Base-by-base conservation (phyloP, 2,797 vertebrate genomes). In the Tenualosa ilisha region DNA sequence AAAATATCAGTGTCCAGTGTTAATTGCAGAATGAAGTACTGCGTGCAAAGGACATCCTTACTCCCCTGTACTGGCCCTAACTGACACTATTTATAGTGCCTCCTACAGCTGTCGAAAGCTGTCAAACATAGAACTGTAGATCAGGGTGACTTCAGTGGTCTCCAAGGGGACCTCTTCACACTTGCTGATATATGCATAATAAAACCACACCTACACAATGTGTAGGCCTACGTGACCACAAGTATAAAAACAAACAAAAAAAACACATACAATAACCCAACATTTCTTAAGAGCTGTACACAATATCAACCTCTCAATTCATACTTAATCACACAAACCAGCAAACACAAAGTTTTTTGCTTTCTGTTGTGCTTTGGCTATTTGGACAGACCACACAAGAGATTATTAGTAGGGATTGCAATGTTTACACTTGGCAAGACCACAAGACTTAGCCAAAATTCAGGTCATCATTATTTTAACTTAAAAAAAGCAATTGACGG, bases 111-210 rank as follows among this genome's bases (percentile, higher is more conserved):
- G 94, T 94, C 93, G 7, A 87, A 83, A 90, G 88, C 92, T 90
- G 93, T 95, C 94, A 94, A 85, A 43, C 68, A 87, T 89, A 89
- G 86, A 86, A 31, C 84, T 88, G 88, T 85, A 87, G 75, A 72
- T 82, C 90, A 92, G 92, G 92, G 92, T 94, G 93, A 94, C 94
- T 94, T 94, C 92, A 91, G 72, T 46, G 46, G 72, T 79, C 37
- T 79, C 40, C 17, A 46, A 22, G 6, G 37, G 65, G 40, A 17
- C 72, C 37, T 20, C 72, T 79, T 46, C 40, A 46, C 37, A 46
- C 17, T 46, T 79, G 40, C 72, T 46, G 72, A 46, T 40, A 75
- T 37, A 40, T 13, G 43, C 20, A 63, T 65, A 0, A 75, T 13
- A 6, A 83, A 87, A 81, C 2, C 5, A 79, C 90, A 82, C 68